Percentiles rank a stretch among this genome's conserved stretches.
Conservation (phyloP, 2,797 vertebrate genomes). For the Kryptopterus vitreolus region DNA sequence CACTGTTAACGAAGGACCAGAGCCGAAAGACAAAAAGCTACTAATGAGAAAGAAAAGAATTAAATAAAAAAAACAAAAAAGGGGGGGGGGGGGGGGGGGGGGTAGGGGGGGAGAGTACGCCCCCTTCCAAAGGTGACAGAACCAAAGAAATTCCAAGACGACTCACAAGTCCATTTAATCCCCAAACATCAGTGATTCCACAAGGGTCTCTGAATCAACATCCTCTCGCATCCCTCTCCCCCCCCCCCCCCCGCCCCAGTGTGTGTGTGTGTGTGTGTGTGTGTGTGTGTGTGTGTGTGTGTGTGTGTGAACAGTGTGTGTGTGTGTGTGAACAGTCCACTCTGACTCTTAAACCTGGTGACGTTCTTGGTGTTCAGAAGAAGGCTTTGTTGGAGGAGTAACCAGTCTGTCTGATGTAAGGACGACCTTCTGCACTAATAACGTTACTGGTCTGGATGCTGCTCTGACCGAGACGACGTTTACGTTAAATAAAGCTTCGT, state of each 20-base stretch:
- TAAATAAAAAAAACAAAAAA: too few relatives aligned
- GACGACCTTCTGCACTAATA: constrained; percentile 61
- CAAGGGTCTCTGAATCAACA: constrained; percentile 57
- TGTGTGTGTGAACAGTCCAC: constrained; percentile 54
- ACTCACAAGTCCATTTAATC: constrained; percentile 59
- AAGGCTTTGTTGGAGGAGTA: constrained; percentile 78
- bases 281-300: too few relatives aligned
- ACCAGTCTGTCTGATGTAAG: constrained; percentile 84
- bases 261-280: too few relatives aligned
- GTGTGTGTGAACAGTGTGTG: too few relatives aligned
- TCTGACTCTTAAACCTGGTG: constrained; percentile 61
- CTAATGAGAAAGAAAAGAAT: constrained; percentile 24
- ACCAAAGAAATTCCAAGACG: constrained; percentile 34
- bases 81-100: too few relatives aligned
- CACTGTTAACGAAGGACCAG: constrained; percentile 49
- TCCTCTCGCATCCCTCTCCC: too few relatives aligned
- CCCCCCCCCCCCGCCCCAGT: too few relatives aligned
- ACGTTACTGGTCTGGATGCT: constrained; percentile 48
- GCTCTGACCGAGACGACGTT: constrained; percentile 88
- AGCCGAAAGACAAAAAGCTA: constrained; percentile 52
- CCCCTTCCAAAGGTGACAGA: constrained; percentile 9
- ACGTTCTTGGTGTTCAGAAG: constrained; percentile 83
- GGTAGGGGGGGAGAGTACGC: constrained; percentile 21
- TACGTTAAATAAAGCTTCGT: constrained; percentile 86
- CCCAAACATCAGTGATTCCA: constrained; percentile 61